These are phyloP conservation scores for Chrysopa pallens DNA, from an alignment of 1,140 invertebrate species.

Conservation along the genomic window DNA sequence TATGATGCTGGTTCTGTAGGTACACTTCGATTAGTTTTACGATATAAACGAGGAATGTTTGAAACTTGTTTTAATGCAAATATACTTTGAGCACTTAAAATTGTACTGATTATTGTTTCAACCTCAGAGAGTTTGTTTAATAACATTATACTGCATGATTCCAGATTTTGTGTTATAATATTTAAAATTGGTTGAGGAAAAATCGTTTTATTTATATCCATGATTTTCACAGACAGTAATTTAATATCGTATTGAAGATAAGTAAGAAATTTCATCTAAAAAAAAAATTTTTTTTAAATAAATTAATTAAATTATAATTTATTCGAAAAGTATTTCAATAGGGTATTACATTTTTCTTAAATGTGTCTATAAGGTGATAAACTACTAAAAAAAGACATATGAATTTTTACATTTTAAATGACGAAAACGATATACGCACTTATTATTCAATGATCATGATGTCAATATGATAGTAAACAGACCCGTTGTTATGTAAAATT, in stretches of 20 bases:
- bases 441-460: too few relatives aligned
- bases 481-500: too few relatives aligned
- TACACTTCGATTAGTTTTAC: conserved; percentile 74
- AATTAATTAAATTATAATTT: too few relatives aligned
- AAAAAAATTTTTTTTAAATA: too few relatives aligned
- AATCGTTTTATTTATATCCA: conserved; percentile 14
- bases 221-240: not conserved
- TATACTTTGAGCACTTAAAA: conserved; percentile 30
- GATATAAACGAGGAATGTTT: conserved; percentile 77
- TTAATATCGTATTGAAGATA: not conserved
- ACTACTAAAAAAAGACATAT: too few relatives aligned
- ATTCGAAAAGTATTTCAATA: too few relatives aligned
- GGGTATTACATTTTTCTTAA: too few relatives aligned
- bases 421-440: too few relatives aligned
- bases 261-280: not conserved
- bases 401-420: too few relatives aligned
- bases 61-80: conserved; percentile 49
- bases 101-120: conserved; percentile 33
- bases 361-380: too few relatives aligned
- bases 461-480: too few relatives aligned
- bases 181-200: conserved; percentile 21
- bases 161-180: conserved; percentile 26
- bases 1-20: conserved; percentile 59
- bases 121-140: conserved; percentile 26
- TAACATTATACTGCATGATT: conserved; percentile 27